Conservation (phyloP, 1,140 invertebrate species). For the Magallana ariakensis region DNA sequence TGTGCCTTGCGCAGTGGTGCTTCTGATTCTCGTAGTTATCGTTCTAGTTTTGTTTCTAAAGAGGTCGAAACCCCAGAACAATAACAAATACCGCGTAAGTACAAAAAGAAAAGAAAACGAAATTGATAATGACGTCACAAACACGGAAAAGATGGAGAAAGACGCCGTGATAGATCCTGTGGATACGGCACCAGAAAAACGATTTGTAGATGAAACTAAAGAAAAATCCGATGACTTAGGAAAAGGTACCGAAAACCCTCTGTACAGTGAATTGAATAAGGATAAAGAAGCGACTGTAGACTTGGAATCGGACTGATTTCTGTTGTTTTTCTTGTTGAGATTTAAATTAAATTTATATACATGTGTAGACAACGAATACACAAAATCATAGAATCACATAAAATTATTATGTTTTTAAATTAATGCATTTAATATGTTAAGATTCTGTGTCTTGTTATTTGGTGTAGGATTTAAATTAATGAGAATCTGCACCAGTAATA, state of each 20-base stretch:
- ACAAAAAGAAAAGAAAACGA: background rate
- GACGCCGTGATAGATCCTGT: background rate
- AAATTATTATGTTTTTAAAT: too few species aligned
- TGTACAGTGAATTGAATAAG: background rate
- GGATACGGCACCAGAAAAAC: background rate
- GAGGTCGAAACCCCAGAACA: constrained; percentile 1
- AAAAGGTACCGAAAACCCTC: background rate
- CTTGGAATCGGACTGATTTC: background rate
- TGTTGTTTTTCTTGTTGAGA: background rate
- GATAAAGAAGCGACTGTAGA: background rate
- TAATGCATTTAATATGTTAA: too few species aligned
- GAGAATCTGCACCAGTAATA: too few species aligned
- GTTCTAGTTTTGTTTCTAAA: background rate
- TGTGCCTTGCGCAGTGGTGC: background rate
- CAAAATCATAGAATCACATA: too few species aligned
- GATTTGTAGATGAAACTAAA: background rate
- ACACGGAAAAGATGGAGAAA: background rate
- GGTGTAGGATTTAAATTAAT: too few species aligned
- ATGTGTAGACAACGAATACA: background rate
- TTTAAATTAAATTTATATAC: background rate
- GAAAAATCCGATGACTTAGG: background rate
- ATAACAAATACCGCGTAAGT: background rate
- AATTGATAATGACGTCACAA: background rate
- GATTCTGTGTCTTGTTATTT: too few species aligned
- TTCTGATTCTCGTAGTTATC: background rate